These are phyloP conservation scores for Phalloptychus januarius DNA, from an alignment of 2,797 vertebrate genomes.

Conservation along the genomic window DNA sequence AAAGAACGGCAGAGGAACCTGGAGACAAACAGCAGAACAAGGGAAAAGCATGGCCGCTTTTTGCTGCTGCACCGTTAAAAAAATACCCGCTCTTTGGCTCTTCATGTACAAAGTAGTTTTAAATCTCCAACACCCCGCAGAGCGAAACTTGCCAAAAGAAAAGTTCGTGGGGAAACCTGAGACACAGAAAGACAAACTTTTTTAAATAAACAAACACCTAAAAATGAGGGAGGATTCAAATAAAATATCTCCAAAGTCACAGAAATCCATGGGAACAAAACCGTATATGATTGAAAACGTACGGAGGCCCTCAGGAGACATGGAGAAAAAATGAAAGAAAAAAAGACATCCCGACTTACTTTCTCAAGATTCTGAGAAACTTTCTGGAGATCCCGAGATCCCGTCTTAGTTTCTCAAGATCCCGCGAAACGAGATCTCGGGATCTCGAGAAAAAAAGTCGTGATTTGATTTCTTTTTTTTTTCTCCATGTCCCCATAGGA, in stretches of 20 bases:
- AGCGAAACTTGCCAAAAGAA: slow-evolving; percentile 5
- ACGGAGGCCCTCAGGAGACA: no score
- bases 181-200: not conserved
- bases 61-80: not conserved
- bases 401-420: no score
- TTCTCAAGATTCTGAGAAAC: no score
- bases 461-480: no score
- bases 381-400: no score
- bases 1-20: slow-evolving; percentile 15
- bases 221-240: not conserved
- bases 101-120: not conserved
- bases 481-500: no score
- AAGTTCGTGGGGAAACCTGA: not conserved
- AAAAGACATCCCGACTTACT: no score
- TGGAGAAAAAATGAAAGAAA: no score
- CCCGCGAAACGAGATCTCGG: no score
- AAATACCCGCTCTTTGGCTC: slow-evolving; percentile 8
- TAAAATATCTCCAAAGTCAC: not conserved
- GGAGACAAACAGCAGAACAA: slow-evolving; percentile 27
- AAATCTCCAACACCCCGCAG: not conserved
- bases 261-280: not conserved
- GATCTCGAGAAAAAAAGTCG: no score
- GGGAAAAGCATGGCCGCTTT: slow-evolving; percentile 16
- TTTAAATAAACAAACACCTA: not conserved
- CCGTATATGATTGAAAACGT: no score